A percentile compares a stretch with the other conserved stretches of the same genome.
Evolutionary conservation across 2,888 invertebrate genomes (phyloP).

Genomic region (Eremobia ochroleuca): DNA sequence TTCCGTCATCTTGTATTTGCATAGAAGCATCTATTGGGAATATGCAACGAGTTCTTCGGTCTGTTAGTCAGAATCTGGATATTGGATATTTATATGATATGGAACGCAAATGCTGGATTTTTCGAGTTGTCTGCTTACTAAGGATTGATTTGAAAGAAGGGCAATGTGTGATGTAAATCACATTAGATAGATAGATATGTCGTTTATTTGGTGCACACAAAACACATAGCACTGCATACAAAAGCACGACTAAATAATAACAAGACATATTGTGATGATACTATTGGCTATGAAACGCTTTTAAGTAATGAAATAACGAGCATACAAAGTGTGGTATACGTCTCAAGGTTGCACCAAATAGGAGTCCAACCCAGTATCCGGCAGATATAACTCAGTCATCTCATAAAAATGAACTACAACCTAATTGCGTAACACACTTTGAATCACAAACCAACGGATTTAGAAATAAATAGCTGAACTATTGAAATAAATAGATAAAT

Average conservation of each 20-base stretch:
- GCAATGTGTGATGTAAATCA: not conserved
- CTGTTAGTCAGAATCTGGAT: conserved; percentile 11
- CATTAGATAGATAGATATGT: not conserved
- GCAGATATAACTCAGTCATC: too few relatives aligned
- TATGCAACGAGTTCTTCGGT: conserved; percentile 25
- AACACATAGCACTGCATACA: too few relatives aligned
- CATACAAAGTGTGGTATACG: too few relatives aligned
- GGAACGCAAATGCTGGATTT: not conserved
- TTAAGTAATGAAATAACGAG: too few relatives aligned
- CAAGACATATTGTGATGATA: too few relatives aligned
- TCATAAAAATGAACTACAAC: not conserved
- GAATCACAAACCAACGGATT: not conserved
- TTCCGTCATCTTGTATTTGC: conserved; percentile 57
- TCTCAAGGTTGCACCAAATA: too few relatives aligned
- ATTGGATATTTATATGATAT: not conserved
- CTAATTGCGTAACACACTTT: not conserved
- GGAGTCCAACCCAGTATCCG: too few relatives aligned
- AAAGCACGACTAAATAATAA: too few relatives aligned
- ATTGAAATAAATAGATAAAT: too few relatives aligned
- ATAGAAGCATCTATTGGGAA: conserved; percentile 39
- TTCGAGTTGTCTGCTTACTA: not conserved
- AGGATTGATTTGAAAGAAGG: not conserved
- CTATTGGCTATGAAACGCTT: too few relatives aligned
- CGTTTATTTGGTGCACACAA: too few relatives aligned
- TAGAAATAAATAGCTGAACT: not conserved